Evolutionary conservation across 2,113 vertebrate species (phyloP).

Genomic region (Carollia perspicillata): DNA sequence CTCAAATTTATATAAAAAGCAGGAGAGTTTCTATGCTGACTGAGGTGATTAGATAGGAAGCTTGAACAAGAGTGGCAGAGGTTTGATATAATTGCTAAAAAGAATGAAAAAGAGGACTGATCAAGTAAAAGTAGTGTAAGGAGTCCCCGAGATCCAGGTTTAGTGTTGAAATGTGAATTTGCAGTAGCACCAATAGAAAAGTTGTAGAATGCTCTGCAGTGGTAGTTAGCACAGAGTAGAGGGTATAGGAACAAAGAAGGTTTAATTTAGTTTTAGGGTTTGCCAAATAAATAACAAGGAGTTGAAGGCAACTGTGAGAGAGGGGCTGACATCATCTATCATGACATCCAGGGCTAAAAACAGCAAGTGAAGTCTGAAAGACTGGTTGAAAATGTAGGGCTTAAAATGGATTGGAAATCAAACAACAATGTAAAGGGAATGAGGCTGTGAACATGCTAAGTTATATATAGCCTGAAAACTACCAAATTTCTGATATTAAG

Average conservation of each 20-base stretch:
- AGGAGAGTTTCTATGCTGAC: background rate
- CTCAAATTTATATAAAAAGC: background rate
- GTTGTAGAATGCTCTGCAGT: background rate
- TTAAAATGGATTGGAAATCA: background rate
- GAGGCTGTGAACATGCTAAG: background rate
- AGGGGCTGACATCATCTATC: background rate
- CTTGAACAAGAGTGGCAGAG: background rate
- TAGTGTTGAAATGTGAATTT: background rate
- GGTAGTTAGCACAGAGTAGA: background rate
- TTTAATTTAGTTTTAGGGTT: background rate
- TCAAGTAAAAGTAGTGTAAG: background rate
- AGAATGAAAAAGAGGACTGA: background rate
- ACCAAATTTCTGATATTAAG: background rate
- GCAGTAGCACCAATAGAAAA: background rate
- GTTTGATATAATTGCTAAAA: background rate
- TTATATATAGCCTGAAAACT: background rate
- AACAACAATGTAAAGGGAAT: background rate
- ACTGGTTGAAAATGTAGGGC: background rate
- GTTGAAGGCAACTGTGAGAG: background rate
- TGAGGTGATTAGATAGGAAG: background rate
- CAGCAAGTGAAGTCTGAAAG: background rate
- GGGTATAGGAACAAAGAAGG: background rate
- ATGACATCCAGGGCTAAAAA: background rate
- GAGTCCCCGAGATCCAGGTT: background rate
- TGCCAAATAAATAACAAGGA: background rate